A percentile compares a stretch with the other conserved stretches of the same genome.
phyloP scores from a whole-genome alignment of 2,888 invertebrate genomes.

The Mallateleia sp. region DNA sequence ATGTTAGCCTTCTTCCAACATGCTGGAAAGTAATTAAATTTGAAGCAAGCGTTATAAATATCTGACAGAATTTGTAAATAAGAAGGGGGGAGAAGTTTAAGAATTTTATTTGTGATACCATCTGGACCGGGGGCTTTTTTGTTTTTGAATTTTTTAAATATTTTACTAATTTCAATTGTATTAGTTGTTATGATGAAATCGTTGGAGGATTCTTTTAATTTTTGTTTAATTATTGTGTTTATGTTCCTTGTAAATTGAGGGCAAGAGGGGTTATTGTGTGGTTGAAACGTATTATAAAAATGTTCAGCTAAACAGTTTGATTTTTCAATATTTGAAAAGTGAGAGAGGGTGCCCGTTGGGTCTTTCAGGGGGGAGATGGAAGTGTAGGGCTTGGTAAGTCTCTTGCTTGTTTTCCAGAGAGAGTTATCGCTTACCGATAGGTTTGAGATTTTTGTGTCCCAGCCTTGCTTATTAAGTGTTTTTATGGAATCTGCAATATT shows the following conservation, averaged over 20 bases:
- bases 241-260: background rate
- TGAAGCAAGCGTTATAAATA: slow-evolving; percentile 48
- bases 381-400: background rate
- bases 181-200: too few species aligned
- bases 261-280: background rate
- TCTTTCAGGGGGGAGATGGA: background rate
- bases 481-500: background rate
- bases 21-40: slow-evolving; percentile 29
- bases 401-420: background rate
- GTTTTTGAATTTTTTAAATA: slow-evolving; percentile 8
- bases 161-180: too few species aligned
- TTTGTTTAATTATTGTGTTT: background rate
- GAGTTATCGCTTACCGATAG: background rate
- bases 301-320: background rate
- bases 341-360: background rate
- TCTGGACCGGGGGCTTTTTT: slow-evolving; percentile 29
- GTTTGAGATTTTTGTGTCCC: background rate
- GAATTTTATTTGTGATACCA: slow-evolving; percentile 1
- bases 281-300: background rate
- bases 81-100: slow-evolving; percentile 14
- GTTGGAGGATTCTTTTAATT: too few species aligned
- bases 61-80: background rate
- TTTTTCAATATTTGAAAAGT: background rate
- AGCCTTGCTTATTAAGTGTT: background rate
- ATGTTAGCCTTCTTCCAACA: slow-evolving; percentile 25